These are phyloP conservation scores for Drosophila imparisetae DNA, from an alignment of 2,888 invertebrate genomes.

Conservation along the genomic window DNA sequence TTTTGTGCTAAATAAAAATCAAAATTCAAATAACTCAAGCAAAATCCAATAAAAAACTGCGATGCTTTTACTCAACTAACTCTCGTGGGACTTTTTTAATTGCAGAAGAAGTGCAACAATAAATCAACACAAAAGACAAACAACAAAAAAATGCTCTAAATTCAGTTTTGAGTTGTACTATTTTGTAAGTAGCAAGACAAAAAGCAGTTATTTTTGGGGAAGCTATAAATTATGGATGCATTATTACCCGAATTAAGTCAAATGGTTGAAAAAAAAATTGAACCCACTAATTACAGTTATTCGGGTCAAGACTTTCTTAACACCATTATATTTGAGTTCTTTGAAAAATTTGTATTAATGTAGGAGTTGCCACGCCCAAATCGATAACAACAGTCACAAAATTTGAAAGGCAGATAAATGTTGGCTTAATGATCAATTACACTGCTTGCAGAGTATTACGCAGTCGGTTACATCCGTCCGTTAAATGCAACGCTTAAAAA, in stretches of 20 bases:
- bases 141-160: conserved; percentile 2
- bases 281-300: not conserved
- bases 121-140: not conserved
- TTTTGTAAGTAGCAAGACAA: conserved; percentile 2
- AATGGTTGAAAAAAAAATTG: not conserved
- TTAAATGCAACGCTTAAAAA: not conserved
- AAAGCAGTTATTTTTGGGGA: not conserved
- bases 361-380: not conserved
- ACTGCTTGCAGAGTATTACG: not conserved
- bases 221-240: not conserved
- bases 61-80: not conserved
- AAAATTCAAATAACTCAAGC: not conserved
- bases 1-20: not conserved
- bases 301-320: not conserved
- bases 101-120: not conserved
- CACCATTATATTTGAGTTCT: not conserved
- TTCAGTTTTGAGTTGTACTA: not conserved
- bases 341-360: not conserved
- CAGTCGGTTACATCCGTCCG: not conserved
- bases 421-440: not conserved
- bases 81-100: not conserved
- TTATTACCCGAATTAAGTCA: not conserved
- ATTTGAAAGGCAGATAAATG: not conserved
- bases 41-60: not conserved
- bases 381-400: not conserved